Conservation (phyloP, 1,140 invertebrate genomes). For the Drosophila carrolli region DNA sequence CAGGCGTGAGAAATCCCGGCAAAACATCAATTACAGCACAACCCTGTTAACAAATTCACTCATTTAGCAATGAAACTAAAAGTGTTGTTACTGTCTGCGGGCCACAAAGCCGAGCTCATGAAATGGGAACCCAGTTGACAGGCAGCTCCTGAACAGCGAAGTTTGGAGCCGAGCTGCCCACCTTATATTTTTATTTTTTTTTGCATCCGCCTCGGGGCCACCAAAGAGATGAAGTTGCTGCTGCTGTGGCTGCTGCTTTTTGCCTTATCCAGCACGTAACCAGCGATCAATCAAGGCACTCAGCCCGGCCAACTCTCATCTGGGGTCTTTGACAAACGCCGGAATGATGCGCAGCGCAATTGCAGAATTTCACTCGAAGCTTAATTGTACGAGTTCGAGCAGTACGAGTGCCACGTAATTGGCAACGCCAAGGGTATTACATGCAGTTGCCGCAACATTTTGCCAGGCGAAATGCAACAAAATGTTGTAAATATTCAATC, state of each 20-base stretch:
- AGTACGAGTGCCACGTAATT: conserved; percentile 61
- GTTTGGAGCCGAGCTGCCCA: conserved; percentile 38
- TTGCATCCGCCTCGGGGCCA: conserved; percentile 67
- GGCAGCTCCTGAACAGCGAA: conserved; percentile 70
- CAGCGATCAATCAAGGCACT: conserved; percentile 76
- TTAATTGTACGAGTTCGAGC: conserved; percentile 58
- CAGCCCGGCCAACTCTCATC: conserved; percentile 57
- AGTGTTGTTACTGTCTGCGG: conserved; percentile 73
- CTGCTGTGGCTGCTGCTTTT: conserved; percentile 22
- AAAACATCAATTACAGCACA: conserved; percentile 50
- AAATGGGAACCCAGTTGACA: conserved; percentile 70
- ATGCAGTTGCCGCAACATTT: conserved; percentile 51
- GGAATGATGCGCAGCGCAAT: conserved; percentile 72
- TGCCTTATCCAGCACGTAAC: conserved; percentile 70
- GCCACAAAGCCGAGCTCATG: conserved; percentile 43
- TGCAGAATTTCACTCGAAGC: conserved; percentile 79
- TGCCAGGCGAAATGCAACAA: conserved; percentile 62
- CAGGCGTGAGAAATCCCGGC: conserved; percentile 64
- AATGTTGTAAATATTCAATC: conserved; percentile 82
- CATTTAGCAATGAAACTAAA: conserved; percentile 81
- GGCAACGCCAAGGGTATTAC: conserved; percentile 76
- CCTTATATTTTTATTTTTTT: conserved; percentile 27
- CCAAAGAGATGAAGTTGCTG: conserved; percentile 19
- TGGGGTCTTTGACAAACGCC: conserved; percentile 63
- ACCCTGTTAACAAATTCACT: conserved; percentile 76